These are phyloP conservation scores for Allygus modestus DNA, from an alignment of 2,888 invertebrate genomes.

Conservation along the genomic window DNA sequence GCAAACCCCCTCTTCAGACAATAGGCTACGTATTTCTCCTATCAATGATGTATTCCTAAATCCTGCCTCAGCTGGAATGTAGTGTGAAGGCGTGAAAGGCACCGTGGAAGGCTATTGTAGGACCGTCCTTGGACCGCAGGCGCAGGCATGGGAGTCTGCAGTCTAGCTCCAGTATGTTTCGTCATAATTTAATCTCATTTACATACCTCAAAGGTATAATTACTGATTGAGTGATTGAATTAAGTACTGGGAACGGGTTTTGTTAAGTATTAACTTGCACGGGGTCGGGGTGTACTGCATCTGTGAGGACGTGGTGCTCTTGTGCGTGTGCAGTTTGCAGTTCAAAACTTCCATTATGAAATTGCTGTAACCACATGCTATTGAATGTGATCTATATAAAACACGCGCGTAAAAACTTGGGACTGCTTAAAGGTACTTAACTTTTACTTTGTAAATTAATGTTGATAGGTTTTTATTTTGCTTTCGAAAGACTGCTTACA, in stretches of 20 bases:
- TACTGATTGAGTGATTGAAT: neutral
- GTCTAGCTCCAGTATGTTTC: slow-evolving; percentile 4
- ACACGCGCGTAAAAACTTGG: too few species aligned
- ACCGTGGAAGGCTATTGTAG: neutral
- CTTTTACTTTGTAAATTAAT: too few species aligned
- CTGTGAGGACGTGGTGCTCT: neutral
- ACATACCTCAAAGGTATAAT: slow-evolving; percentile 12
- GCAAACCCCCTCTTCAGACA: too few species aligned
- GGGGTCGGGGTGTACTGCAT: neutral
- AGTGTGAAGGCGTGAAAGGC: neutral
- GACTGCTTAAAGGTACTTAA: too few species aligned
- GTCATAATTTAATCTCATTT: slow-evolving; percentile 24
- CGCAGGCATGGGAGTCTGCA: neutral
- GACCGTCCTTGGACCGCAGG: slow-evolving; percentile 9
- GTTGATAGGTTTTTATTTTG: too few species aligned
- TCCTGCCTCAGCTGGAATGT: neutral
- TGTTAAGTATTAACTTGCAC: neutral
- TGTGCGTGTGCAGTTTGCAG: neutral
- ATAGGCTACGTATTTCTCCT: too few species aligned
- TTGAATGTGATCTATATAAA: too few species aligned
- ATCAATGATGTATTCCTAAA: too few species aligned
- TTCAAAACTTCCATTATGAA: neutral
- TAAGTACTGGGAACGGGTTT: slow-evolving; percentile 11
- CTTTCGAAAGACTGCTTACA: too few species aligned
- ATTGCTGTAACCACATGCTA: too few species aligned